A percentile compares a stretch with the other conserved stretches of the same genome.
phyloP scores from a whole-genome alignment of 2,888 invertebrate species.

The Arge pagana region DNA sequence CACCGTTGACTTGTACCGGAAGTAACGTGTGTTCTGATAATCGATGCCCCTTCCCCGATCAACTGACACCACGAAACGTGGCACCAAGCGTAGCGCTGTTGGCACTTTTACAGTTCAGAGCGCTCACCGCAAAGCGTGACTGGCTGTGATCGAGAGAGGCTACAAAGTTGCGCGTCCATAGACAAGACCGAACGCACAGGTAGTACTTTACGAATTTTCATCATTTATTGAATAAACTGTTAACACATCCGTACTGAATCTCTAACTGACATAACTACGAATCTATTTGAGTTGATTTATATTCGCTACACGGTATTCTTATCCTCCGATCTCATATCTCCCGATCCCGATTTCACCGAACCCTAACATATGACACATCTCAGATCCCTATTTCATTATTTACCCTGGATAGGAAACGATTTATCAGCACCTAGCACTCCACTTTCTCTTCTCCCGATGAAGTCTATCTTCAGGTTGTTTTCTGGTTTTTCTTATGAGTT shows the following conservation, averaged over 20 bases:
- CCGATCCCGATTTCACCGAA: constrained; percentile 2
- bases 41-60: too few relatives aligned
- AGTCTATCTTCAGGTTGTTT: constrained; percentile 33
- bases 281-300: background rate
- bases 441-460: background rate
- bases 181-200: background rate
- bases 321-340: background rate
- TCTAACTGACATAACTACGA: background rate
- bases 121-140: background rate
- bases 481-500: constrained; percentile 12
- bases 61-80: too few relatives aligned
- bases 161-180: background rate
- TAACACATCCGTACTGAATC: background rate
- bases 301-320: background rate
- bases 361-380: constrained; percentile 28
- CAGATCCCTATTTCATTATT: too few relatives aligned
- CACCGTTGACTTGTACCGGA: too few relatives aligned
- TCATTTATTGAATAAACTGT: constrained; percentile 1
- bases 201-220: background rate
- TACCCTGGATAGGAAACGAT: background rate
- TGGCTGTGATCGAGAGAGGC: background rate
- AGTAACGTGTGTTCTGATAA: too few relatives aligned
- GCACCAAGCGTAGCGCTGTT: constrained; percentile 45
- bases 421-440: background rate
- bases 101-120: constrained; percentile 33